Evolutionary conservation across 2,113 vertebrate species (phyloP).

Genomic region (Peromyscus californicus): DNA sequence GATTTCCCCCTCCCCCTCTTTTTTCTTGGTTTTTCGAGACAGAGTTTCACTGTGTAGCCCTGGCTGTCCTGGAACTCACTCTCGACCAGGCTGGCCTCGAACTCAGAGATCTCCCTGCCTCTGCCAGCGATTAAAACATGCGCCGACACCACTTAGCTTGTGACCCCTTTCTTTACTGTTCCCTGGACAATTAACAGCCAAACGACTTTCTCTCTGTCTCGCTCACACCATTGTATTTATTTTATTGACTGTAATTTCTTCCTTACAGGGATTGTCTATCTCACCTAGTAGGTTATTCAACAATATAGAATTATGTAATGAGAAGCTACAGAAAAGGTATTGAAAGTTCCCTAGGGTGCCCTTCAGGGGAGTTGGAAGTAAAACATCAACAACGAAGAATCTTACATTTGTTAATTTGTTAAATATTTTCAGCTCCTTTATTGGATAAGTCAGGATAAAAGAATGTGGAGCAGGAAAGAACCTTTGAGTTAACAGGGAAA

Average conservation of each 20-base stretch:
- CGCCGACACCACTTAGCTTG: not conserved
- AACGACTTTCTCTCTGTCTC: not conserved
- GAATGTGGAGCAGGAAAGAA: not conserved
- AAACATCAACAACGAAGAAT: not conserved
- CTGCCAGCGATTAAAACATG: not conserved
- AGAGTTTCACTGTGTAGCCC: not conserved
- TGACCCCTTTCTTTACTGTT: not conserved
- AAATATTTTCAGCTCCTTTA: conserved; percentile 35
- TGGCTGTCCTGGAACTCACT: not conserved
- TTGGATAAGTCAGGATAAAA: conserved; percentile 36
- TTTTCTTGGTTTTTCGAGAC: not conserved
- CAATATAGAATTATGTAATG: conserved; percentile 30
- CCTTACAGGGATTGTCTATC: not conserved
- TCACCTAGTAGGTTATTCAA: not conserved
- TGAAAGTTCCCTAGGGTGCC: not conserved
- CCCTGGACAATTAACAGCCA: not conserved
- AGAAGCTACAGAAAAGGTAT: conserved; percentile 17
- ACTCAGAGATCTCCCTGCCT: not conserved
- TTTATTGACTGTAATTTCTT: not conserved
- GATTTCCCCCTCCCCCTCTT: not conserved
- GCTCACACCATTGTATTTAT: not conserved
- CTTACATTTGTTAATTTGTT: conserved; percentile 26
- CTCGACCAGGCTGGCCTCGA: not conserved
- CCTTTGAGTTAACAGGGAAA: conserved; percentile 26
- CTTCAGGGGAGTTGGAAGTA: not conserved